These are phyloP conservation scores for Trichomalopsis sarcophagae DNA, from an alignment of 1,140 invertebrate genomes.

Conservation along the genomic window DNA sequence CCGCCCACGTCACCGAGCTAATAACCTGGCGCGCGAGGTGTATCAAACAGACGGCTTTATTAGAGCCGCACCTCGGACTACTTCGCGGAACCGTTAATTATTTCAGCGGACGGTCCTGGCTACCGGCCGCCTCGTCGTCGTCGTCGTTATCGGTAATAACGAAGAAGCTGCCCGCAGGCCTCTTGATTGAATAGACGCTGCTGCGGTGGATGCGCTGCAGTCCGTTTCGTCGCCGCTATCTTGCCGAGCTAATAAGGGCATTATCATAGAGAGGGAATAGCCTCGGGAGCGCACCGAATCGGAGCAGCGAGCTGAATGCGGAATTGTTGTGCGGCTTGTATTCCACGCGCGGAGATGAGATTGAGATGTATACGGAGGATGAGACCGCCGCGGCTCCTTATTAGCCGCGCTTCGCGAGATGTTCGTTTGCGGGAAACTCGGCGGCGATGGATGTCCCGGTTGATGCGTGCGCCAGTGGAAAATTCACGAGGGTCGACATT, in stretches of 20 bases:
- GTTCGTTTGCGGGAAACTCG: background rate
- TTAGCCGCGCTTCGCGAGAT: background rate
- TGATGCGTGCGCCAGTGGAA: background rate
- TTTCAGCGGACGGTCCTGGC: constrained; percentile 10
- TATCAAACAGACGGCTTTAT: constrained; percentile 22
- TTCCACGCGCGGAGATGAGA: too few species aligned
- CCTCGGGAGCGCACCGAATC: constrained; percentile 4
- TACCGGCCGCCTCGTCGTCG: too few species aligned
- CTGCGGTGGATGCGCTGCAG: background rate
- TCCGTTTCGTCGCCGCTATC: background rate
- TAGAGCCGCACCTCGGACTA: background rate
- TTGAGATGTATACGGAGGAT: background rate
- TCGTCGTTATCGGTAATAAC: constrained; percentile 23
- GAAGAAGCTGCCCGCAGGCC: background rate
- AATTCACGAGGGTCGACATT: background rate
- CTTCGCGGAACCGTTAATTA: constrained; percentile 36
- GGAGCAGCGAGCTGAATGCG: constrained; percentile 16
- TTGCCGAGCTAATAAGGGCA: constrained; percentile 33
- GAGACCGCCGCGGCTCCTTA: constrained; percentile 2
- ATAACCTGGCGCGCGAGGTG: background rate
- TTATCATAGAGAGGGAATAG: constrained; percentile 28
- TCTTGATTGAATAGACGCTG: constrained; percentile 18
- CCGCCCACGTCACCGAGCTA: background rate
- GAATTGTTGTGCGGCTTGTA: background rate
- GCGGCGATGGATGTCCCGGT: background rate